Evolutionary conservation across 2,113 vertebrate species (phyloP).

Genomic region (Haliaeetus leucogaster): DNA sequence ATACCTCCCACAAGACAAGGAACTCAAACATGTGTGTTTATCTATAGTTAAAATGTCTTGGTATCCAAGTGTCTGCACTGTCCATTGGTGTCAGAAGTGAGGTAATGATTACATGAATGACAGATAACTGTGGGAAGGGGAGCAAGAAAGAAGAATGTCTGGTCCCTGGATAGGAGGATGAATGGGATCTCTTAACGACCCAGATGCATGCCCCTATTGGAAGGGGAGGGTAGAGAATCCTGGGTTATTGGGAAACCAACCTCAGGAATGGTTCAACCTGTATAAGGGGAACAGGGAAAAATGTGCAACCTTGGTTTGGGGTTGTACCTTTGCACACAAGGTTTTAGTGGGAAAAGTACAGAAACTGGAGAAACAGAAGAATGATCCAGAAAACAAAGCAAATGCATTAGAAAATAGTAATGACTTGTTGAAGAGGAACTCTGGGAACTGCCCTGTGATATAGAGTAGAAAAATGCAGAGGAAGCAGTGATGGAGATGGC

Average conservation of each 20-base stretch:
- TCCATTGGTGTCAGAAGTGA: neutral
- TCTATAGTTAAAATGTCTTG: neutral
- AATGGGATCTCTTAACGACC: neutral
- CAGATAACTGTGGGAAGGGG: neutral
- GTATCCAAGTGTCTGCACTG: neutral
- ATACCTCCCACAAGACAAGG: neutral
- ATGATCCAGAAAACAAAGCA: neutral
- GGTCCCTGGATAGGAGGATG: neutral
- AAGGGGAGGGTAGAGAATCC: neutral
- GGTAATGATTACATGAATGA: neutral
- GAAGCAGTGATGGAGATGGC: neutral
- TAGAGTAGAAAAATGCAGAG: neutral
- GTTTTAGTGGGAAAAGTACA: neutral
- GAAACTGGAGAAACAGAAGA: neutral
- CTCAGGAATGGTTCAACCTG: neutral
- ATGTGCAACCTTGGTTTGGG: rapidly evolving
- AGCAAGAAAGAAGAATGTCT: neutral
- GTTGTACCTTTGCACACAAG: neutral
- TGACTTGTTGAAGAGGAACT: neutral
- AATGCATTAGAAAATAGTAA: neutral
- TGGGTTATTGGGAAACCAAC: neutral
- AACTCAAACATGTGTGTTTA: neutral
- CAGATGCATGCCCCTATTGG: neutral
- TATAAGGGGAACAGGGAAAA: neutral
- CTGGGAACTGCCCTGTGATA: neutral